Evolutionary conservation across 2,888 invertebrate species (phyloP).

Genomic region (Noctua janthina): DNA sequence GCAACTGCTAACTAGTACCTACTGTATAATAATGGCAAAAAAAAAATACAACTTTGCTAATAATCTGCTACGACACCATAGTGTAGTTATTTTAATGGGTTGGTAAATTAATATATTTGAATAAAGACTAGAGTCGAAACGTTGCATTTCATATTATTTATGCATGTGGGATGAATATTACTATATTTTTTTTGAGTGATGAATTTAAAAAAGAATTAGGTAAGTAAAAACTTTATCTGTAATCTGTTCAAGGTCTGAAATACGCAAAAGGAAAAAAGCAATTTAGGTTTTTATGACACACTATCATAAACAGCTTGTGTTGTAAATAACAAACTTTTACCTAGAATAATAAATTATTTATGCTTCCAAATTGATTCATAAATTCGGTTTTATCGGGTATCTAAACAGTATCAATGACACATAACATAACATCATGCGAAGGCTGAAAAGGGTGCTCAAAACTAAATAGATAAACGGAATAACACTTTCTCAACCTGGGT

Average conservation of each 20-base stretch:
- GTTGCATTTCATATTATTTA: background rate
- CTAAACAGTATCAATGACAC: constrained; percentile 4
- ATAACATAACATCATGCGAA: background rate
- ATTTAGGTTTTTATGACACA: constrained; percentile 21
- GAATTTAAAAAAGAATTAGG: background rate
- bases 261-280: constrained; percentile 8
- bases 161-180: background rate
- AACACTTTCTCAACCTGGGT: background rate
- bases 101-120: background rate
- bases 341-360: constrained; percentile 11
- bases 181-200: background rate
- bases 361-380: constrained; percentile 21
- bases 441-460: background rate
- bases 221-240: background rate
- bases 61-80: background rate
- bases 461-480: background rate
- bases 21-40: background rate
- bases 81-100: background rate
- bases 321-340: constrained; percentile 25
- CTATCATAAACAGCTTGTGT: constrained; percentile 7
- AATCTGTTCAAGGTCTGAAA: background rate
- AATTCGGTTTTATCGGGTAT: constrained; percentile 9
- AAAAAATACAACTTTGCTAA: background rate
- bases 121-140: background rate
- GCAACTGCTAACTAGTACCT: background rate